Base-by-base conservation (phyloP, 2,888 invertebrate genomes). In the Antheraea assamensis region DNA sequence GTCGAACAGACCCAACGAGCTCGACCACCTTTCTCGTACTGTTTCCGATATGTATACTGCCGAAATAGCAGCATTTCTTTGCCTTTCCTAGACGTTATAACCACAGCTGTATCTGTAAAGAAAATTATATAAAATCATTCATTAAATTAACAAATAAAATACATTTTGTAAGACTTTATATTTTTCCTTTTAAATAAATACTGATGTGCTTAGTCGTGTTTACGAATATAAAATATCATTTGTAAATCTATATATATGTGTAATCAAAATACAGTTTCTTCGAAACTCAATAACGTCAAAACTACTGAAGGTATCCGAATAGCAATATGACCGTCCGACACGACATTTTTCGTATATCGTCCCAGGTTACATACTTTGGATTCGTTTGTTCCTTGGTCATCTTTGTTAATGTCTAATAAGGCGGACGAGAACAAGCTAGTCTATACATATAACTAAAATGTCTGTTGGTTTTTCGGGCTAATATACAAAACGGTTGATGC, bases 1-100 rank as follows among this genome's bases (percentile, higher is more conserved):
- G 90, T 94, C 19, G 94, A 93, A 74, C 94, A 94, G 1, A 91
- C 88, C 94, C 94, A 94, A 31, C 94, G 88, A 8, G 85, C 78
- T 49, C 85, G 86, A 8, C 82, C 80, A 0, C 77, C 77, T 66
- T 87, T 90, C 5, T 79, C 78, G 78, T 94, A 93, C 71, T 93
- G 92, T 76, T 88, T 91, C 3, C 93, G 86, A 74, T 94, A 94
- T 0, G 94, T 94, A 74, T 85, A 93, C 71, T 88, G 85, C 2
- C 89, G 87, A 79, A 90, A 92, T 5, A 94, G 84, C 0, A 94
- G 84, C 85, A 94, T 92, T 75, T 93, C 90, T 77, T 89, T 93
- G 21, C 93, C 93, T 83, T 93, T 93, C 1, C 94, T 86, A 7
- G 94, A 94, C 35, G 90, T 93, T 73, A 94, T 89, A 5, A 93